Evolutionary conservation across 2,113 vertebrate species (phyloP).

Genomic region (Rana temporaria): DNA sequence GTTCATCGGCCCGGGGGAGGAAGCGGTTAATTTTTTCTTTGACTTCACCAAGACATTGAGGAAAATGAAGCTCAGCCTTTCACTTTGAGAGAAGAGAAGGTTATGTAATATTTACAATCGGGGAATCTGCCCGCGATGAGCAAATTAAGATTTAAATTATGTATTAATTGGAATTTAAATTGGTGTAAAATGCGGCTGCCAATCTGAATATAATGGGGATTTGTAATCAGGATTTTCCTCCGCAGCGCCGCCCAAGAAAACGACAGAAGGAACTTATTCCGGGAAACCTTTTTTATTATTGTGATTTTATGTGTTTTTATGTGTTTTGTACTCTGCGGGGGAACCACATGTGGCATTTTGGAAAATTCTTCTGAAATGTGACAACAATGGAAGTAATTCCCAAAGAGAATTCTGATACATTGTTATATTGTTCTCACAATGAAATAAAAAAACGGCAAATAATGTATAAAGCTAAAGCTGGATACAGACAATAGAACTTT

Average conservation of each 20-base stretch:
- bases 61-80: conserved; percentile 12
- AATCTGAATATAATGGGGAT: conserved; percentile 42
- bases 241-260: neutral
- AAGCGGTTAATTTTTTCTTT: conserved; percentile 19
- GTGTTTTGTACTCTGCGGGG: too few relatives aligned
- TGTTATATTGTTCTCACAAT: too few relatives aligned
- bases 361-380: too few relatives aligned
- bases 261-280: neutral
- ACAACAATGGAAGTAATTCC: too few relatives aligned
- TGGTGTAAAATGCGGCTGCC: conserved; percentile 48
- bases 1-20: neutral
- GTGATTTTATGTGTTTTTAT: too few relatives aligned
- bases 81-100: conserved; percentile 44
- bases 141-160: conserved; percentile 58
- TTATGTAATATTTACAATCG: conserved; percentile 54
- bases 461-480: too few relatives aligned
- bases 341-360: too few relatives aligned
- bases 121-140: conserved; percentile 48
- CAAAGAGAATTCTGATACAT: too few relatives aligned
- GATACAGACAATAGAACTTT: too few relatives aligned
- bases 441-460: too few relatives aligned
- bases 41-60: conserved; percentile 16
- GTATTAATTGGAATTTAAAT: conserved; percentile 57
- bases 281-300: too few relatives aligned
- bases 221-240: neutral